Base-by-base conservation (phyloP, 2,797 vertebrate species). In the Alfaro cultratus region DNA sequence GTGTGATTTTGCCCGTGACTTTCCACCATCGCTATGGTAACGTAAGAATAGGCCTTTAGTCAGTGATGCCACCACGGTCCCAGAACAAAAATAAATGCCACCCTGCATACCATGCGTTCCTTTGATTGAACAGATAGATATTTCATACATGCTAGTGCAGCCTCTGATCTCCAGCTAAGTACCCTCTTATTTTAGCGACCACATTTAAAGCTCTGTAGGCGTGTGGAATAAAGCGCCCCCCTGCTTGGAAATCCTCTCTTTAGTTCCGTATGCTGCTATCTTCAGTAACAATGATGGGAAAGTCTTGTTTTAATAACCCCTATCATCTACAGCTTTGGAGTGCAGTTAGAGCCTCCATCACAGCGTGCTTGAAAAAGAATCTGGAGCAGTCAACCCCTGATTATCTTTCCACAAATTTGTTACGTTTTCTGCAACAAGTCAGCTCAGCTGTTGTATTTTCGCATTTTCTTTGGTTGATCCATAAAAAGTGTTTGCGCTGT, bases 1-100 rank as follows among this genome's bases (percentile, higher is more conserved):
- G 82, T 53, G 77, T 84, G 88, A 92, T 91, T 91, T 85, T 85
- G 86, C 84, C 81, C 83, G 75, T 86, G 89, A 93, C 93, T 91
- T 94, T 88, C 89, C 86, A 39, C 81, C 85, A 83, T 93, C 80
- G 55, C 92, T 84, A 85, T 90, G 86, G 92, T 62, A 89, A 91
- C 92, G 85, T 80, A 83, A 81, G 64, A 87, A 89, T 78, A 79
- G 73, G 86, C 87, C 86, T 80, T 85, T 89, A 88, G 80, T 86
- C 80, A 45, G 71, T 86, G 84, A 83, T 80, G 41, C 80, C 82
- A 75, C 79, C 77, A 68, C 70, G 78, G 72, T 67, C 77, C 76
- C 18, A 74, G 79, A 78, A 74, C 83, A 76, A 87, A 89, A 85
- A 86, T 83, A 87, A 90, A 86, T 74, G 80, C 84, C 86, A 41